Percentiles rank a stretch among this genome's conserved stretches.
These are phyloP conservation scores for Isotomurus palustris DNA, from an alignment of 2,888 invertebrate species.

Conservation along the genomic window DNA sequence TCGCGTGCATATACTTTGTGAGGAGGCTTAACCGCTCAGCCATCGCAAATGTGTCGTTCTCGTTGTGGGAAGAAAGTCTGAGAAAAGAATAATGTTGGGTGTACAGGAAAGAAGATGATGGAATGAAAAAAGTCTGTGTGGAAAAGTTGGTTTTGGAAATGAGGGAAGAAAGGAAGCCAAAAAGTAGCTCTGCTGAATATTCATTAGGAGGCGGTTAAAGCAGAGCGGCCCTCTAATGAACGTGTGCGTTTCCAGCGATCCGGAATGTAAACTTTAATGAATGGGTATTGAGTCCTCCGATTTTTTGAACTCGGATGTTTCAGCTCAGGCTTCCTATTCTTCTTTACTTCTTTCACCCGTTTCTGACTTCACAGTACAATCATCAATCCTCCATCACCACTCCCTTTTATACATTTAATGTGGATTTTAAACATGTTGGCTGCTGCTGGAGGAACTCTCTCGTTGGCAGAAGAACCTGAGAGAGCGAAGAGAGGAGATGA, in stretches of 20 bases:
- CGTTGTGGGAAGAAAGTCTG: not conserved
- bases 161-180: conserved; percentile 6
- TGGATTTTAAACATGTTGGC: too few species aligned
- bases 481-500: conserved; percentile 1
- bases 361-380: too few species aligned
- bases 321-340: not conserved
- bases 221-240: conserved; percentile 27
- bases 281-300: conserved; percentile 11
- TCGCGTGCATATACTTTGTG: too few species aligned
- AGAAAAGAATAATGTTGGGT: conserved; percentile 3
- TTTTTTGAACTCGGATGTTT: not conserved
- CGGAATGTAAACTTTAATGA: conserved; percentile 35
- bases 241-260: conserved; percentile 33
- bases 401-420: too few species aligned
- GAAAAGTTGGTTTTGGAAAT: too few species aligned
- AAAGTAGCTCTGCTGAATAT: conserved; percentile 30
- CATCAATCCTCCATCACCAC: too few species aligned
- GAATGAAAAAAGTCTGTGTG: not conserved
- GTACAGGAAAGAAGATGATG: not conserved
- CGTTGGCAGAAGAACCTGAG: too few species aligned
- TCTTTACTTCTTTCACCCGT: not conserved
- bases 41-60: too few species aligned
- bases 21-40: too few species aligned
- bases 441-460: too few species aligned
- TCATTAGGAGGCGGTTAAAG: conserved; percentile 29